A percentile compares a stretch with the other conserved stretches of the same genome.
Evolutionary conservation across 2,113 vertebrate genomes (phyloP).

Genomic region (Alethe diademata): DNA sequence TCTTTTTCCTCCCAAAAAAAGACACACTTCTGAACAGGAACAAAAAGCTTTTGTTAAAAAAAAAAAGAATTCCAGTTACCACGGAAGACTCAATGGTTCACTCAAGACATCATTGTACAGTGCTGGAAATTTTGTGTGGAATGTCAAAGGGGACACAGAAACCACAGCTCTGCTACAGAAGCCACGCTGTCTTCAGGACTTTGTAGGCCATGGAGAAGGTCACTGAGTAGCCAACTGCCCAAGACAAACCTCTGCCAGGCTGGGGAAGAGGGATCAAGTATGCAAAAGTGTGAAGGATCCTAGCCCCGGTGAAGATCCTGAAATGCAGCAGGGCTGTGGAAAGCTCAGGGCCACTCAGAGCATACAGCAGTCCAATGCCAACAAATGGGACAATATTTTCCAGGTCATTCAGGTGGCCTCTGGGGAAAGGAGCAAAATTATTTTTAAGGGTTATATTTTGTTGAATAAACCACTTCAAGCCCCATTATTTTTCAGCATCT

Average conservation of each 20-base stretch:
- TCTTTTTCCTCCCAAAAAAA: background rate
- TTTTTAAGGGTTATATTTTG: background rate
- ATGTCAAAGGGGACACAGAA: fast-evolving
- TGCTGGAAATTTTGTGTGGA: background rate
- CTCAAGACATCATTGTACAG: background rate
- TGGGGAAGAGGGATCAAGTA: constrained; percentile 84
- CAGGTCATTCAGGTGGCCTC: constrained; percentile 91
- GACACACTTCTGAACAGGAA: background rate
- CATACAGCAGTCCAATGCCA: constrained; percentile 84
- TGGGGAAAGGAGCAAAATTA: constrained; percentile 57
- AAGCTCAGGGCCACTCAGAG: constrained; percentile 79
- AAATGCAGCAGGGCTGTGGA: constrained; percentile 84
- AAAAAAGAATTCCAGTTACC: background rate
- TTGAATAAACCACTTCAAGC: background rate
- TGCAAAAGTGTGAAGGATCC: constrained; percentile 80
- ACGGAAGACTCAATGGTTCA: background rate
- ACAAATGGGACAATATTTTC: constrained; percentile 91
- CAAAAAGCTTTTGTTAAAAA: background rate
- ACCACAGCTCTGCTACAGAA: constrained; percentile 7
- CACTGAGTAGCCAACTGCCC: constrained; percentile 61
- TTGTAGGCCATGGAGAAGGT: constrained; percentile 85
- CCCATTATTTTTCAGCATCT: background rate
- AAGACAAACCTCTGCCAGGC: constrained; percentile 81
- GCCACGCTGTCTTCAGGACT: constrained; percentile 59
- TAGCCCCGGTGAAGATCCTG: constrained; percentile 79